Evolutionary conservation across 1,140 invertebrate genomes (phyloP), one percentile per base, ranked within the genome.

Genomic region (Drosophila mayri): DNA sequence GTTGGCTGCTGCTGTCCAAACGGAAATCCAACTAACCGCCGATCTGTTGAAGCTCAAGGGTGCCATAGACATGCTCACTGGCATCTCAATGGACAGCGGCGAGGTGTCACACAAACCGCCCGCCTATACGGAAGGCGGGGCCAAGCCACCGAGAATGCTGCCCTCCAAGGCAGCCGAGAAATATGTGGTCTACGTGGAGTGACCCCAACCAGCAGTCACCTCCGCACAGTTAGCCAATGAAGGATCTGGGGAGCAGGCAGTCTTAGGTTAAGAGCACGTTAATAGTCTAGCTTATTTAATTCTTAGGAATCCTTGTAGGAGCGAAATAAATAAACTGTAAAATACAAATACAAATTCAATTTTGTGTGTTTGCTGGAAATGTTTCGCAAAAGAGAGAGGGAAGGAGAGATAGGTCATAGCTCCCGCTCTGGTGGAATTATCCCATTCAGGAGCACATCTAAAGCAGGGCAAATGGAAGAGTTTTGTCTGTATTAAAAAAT

Each of bases 21-120:
- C 95, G 76, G 97, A 98, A 93, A 93, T 95, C 41, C 92, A 95
- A 10, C 93, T 96, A 12, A 95, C 95, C 57, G 93, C 94, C 60
- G 93, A 95, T 30, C 91, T 96, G 37, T 81, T 94, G 65, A 93
- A 95, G 81, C 81, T 97, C 14, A 95, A 96, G 91, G 96, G 96
- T n/a, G 93, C 94, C 25, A 93, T 97, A 46, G 93, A 95, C 74
- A 94, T 96, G 86, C 85, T 97, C n/a, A 87, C 96, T 41, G 94
- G 95, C 8, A 94, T 93, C 16, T 93, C 95, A 4, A 92, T 93
- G 76, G 79, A 72, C 64, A 78, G 61, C 47, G 76, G 85, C 28
- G 22, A 66, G 41, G 22, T 61, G 14, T 10, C 16, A 2, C 32
- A 32, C 2, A 67, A 49, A 28, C 47, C 10, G 2, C 16, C 47